Evolutionary conservation across 2,113 vertebrate genomes (phyloP).

Genomic region (Notarius quadriscutis): DNA sequence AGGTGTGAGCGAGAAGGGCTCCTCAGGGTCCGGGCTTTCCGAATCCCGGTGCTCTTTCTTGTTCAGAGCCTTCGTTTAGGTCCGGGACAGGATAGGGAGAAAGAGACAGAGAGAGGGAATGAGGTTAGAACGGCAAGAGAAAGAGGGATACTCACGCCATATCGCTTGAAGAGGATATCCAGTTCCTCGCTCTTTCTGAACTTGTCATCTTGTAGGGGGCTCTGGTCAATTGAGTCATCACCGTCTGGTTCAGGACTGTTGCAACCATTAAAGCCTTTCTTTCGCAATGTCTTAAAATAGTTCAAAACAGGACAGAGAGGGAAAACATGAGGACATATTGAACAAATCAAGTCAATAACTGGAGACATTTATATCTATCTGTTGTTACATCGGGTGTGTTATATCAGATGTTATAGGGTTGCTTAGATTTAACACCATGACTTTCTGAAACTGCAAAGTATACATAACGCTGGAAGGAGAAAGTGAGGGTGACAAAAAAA

Average conservation of each 20-base stretch:
- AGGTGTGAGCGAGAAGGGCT: slow-evolving; percentile 95
- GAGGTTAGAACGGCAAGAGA: slow-evolving; percentile 65
- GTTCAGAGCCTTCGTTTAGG: slow-evolving; percentile 88
- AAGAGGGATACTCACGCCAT: slow-evolving; percentile 88
- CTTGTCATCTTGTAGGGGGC: slow-evolving; percentile 95
- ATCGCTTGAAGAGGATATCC: slow-evolving; percentile 95
- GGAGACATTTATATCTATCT: neutral
- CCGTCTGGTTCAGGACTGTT: slow-evolving; percentile 97
- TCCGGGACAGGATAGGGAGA: slow-evolving; percentile 57
- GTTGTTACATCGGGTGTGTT: neutral
- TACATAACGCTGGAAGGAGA: neutral
- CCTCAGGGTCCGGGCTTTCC: slow-evolving; percentile 95
- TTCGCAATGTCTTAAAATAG: slow-evolving; percentile 87
- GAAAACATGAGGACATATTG: slow-evolving; percentile 58
- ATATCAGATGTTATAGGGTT: neutral
- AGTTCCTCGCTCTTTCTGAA: slow-evolving; percentile 94
- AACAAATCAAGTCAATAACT: slow-evolving; percentile 16
- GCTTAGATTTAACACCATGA: neutral
- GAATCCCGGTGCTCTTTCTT: slow-evolving; percentile 98
- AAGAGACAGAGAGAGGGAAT: slow-evolving; percentile 69
- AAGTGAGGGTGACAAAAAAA: slow-evolving; percentile 14
- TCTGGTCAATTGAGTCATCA: slow-evolving; percentile 97
- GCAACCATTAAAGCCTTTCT: slow-evolving; percentile 99
- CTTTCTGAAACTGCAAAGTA: slow-evolving; percentile 20
- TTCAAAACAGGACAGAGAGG: slow-evolving; percentile 69